Base-by-base conservation (phyloP, 2,797 vertebrate species). In the Staurois parvus region DNA sequence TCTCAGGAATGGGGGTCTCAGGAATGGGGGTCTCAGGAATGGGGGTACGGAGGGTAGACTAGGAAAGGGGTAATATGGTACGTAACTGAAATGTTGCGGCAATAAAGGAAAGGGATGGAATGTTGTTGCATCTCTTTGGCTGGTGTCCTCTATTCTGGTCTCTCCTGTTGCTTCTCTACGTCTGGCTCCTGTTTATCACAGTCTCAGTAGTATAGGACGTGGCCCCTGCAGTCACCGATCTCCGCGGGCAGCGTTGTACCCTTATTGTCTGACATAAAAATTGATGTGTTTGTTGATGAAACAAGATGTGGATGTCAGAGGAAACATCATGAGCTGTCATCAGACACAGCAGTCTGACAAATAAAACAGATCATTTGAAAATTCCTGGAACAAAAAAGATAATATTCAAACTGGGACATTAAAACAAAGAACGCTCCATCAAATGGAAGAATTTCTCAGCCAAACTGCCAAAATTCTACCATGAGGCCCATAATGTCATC, bases 291-390 rank as follows among this genome's bases (percentile, higher is more conserved):
- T 56, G 45, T 21, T 56, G 45, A 56, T 76, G 24, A 26, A 64
- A 64, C 59, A 26, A 64, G 59, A 64, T 64, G 73, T 11, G 45
- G 19, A 26, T 15, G 15, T 56, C 29, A 12, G 73, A 59, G 48
- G 21, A 30, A 48, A 52, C 73, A 76, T 76, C 73, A 76, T 21
- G 73, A 76, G 73, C 73, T 76, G 73, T 76, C 73, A 21, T 32
- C 7, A 21, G 29, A 28, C 48, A 30, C 69, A n/a, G 45, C 48
- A 26, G 10, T 62, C 26, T 56, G 73, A 76, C 73, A 76, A 76
- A 76, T 76, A 26, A 64, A 64, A 64, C 59, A 24, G 21, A 64
- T 64, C 59, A 26, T 26, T 64, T 2, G 12, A 34, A 29, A 21
- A 52, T 10, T 59, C 19, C 29, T 11, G 28, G 48, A 56, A 32